phyloP scores from a whole-genome alignment of 2,797 vertebrate species.

The Squalus acanthias region DNA sequence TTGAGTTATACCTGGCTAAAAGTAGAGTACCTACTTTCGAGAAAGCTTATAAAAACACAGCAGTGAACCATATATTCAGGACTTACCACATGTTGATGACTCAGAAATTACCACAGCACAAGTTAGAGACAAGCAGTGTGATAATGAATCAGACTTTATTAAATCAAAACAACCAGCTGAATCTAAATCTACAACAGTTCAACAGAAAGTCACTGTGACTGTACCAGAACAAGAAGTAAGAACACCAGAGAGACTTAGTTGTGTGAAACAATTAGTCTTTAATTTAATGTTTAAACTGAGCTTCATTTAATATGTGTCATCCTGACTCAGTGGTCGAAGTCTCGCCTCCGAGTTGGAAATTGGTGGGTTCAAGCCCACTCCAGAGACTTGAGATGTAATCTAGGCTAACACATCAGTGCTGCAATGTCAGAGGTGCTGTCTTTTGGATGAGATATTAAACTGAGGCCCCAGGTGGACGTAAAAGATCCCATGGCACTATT shows the following conservation, averaged over 20 bases:
- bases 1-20: neutral
- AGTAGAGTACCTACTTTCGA: neutral
- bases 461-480: neutral
- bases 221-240: neutral
- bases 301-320: neutral
- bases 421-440: neutral
- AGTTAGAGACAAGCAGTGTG: neutral
- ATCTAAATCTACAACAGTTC: neutral
- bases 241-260: neutral
- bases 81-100: neutral
- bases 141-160: neutral
- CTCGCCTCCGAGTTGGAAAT: neutral
- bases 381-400: neutral
- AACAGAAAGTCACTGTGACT: neutral
- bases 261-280: neutral
- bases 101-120: neutral
- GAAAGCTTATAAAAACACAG: neutral
- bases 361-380: neutral
- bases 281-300: neutral
- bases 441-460: neutral
- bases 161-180: neutral
- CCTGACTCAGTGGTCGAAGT: neutral
- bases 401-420: neutral
- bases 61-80: neutral
- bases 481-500: neutral